A percentile compares a stretch with the other conserved stretches of the same genome.
These are phyloP conservation scores for Hybognathus amarus DNA, from an alignment of 2,797 vertebrate genomes.

Conservation along the genomic window DNA sequence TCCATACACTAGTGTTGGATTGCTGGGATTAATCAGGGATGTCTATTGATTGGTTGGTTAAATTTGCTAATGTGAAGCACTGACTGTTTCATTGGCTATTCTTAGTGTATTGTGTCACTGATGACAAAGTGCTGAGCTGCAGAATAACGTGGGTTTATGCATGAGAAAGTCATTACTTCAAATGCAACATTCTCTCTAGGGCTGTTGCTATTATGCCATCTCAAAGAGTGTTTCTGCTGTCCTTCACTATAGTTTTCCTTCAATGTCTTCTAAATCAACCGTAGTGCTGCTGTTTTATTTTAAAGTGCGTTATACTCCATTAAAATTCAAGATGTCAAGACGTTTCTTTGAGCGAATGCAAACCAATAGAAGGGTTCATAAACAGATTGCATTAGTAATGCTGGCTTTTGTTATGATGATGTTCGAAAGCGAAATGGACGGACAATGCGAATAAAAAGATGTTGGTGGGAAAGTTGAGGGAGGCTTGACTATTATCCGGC, in stretches of 20 bases:
- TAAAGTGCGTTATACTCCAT: slow-evolving; percentile 3
- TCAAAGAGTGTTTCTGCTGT: slow-evolving; percentile 15
- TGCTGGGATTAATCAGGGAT: slow-evolving; percentile 15
- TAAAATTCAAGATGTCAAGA: neutral
- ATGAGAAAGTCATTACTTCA: slow-evolving; percentile 16
- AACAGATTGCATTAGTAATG: slow-evolving; percentile 27
- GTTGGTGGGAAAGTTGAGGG: slow-evolving; percentile 55
- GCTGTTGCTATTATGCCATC: neutral
- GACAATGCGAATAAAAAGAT: slow-evolving; percentile 28
- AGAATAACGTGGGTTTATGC: neutral
- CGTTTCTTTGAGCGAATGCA: neutral
- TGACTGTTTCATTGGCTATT: slow-evolving; percentile 1
- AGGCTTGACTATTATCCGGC: slow-evolving; percentile 47
- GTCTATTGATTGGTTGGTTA: slow-evolving; percentile 3
- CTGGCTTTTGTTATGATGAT: slow-evolving; percentile 44
- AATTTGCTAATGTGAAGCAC: slow-evolving; percentile 7
- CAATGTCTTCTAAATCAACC: neutral
- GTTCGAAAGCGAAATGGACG: neutral
- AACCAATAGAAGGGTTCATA: neutral
- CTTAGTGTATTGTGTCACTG: neutral
- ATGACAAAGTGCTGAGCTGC: slow-evolving; percentile 20
- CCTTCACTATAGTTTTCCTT: neutral
- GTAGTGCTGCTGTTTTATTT: neutral
- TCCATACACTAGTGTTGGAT: neutral
- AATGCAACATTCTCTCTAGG: neutral